Conservation (phyloP, 2,888 invertebrate species). For the Phania funesta region DNA sequence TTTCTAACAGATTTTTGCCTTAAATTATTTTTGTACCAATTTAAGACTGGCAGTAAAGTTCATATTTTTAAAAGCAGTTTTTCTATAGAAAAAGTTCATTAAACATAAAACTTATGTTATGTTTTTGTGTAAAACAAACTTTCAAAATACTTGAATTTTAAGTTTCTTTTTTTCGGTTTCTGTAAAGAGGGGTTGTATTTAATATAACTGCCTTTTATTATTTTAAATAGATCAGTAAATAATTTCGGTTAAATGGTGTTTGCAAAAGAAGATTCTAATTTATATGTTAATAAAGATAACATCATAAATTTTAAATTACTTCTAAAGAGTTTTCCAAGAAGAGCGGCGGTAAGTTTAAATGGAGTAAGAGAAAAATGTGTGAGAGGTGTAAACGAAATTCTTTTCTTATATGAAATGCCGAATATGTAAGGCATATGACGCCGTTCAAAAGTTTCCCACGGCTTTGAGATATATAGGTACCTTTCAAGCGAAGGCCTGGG, state of each 20-base stretch:
- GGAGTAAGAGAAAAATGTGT: no score
- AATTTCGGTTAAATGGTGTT: background rate
- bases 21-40: conserved; percentile 25
- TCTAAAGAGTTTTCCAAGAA: no score
- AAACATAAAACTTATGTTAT: conserved; percentile 4
- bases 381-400: no score
- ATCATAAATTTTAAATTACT: conserved; percentile 52
- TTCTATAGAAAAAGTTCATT: background rate
- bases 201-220: background rate
- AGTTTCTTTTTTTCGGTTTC: background rate
- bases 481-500: no score
- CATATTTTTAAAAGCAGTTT: background rate
- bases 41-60: conserved; percentile 19
- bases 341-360: no score
- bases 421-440: no score
- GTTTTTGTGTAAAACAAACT: background rate
- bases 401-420: no score
- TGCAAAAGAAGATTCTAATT: background rate
- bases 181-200: background rate
- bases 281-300: background rate
- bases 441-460: no score
- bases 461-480: no score
- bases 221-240: conserved; percentile 55
- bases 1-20: conserved; percentile 1
- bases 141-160: conserved; percentile 29